These are phyloP conservation scores for Pocillopora damicornis DNA, from an alignment of 64 coral and sea anemone genomes.

Conservation along the genomic window DNA sequence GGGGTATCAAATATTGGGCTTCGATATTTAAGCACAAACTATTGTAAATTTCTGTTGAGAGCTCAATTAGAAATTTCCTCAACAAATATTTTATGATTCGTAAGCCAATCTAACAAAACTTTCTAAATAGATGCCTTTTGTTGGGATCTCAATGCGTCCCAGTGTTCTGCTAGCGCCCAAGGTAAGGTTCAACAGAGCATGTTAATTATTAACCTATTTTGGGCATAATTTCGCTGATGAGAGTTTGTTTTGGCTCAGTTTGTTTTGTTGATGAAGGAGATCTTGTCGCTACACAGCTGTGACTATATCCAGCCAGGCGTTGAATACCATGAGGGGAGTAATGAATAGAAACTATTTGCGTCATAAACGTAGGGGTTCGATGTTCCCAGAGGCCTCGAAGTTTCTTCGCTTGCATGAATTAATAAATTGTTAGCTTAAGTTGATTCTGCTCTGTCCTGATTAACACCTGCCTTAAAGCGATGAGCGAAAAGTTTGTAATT, in stretches of 20 bases:
- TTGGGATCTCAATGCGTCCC: not conserved
- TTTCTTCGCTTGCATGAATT: not conserved
- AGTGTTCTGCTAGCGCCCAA: not conserved
- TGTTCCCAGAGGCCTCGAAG: not conserved
- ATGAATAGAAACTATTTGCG: not conserved
- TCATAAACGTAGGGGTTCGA: not conserved
- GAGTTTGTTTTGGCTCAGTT: not conserved
- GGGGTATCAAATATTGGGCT: not conserved
- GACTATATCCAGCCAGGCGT: not conserved
- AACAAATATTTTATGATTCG: not conserved
- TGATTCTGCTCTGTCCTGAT: no score
- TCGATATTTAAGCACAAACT: not conserved
- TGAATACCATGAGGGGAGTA: not conserved
- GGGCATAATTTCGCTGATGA: not conserved
- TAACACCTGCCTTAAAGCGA: no score
- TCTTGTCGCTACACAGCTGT: not conserved
- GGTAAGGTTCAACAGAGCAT: not conserved
- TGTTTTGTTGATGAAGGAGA: not conserved
- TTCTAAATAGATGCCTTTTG: not conserved
- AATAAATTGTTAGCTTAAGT: not conserved
- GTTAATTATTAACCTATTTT: not conserved
- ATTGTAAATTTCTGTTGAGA: not conserved
- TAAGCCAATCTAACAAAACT: not conserved
- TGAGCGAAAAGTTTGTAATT: no score
- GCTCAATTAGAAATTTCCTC: not conserved